Percentiles rank a stretch among this genome's conserved stretches.
These are phyloP conservation scores for Asarcornis scutulata DNA, from an alignment of 2,113 vertebrate species.

Conservation along the genomic window DNA sequence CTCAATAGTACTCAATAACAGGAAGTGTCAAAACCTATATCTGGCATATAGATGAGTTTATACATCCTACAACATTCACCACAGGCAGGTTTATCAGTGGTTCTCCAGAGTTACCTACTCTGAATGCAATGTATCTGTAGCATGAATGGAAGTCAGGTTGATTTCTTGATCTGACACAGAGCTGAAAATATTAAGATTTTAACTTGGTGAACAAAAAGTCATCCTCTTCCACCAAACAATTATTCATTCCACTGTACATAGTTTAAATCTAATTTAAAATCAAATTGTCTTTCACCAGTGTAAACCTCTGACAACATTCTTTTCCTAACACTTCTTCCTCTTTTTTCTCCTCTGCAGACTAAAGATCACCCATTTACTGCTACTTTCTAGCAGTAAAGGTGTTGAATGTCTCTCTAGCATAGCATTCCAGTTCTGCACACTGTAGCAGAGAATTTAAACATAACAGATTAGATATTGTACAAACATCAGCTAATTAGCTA, in stretches of 20 bases:
- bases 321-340: neutral
- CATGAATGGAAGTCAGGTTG: neutral
- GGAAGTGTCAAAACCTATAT: neutral
- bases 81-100: neutral
- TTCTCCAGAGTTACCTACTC: neutral
- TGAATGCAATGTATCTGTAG: neutral
- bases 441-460: neutral
- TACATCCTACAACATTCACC: neutral
- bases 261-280: neutral
- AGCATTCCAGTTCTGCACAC: neutral
- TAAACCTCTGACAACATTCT: neutral
- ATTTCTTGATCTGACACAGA: neutral
- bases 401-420: neutral
- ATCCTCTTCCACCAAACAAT: neutral
- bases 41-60: rapidly evolving
- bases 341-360: neutral
- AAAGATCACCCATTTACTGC: neutral
- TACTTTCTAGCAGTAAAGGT: neutral
- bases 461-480: neutral
- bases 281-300: neutral
- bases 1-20: neutral
- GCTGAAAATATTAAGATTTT: neutral
- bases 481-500: neutral
- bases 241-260: neutral
- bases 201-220: neutral